These are phyloP conservation scores for Campoletis raptor DNA, from an alignment of 2,888 invertebrate species.

Conservation along the genomic window DNA sequence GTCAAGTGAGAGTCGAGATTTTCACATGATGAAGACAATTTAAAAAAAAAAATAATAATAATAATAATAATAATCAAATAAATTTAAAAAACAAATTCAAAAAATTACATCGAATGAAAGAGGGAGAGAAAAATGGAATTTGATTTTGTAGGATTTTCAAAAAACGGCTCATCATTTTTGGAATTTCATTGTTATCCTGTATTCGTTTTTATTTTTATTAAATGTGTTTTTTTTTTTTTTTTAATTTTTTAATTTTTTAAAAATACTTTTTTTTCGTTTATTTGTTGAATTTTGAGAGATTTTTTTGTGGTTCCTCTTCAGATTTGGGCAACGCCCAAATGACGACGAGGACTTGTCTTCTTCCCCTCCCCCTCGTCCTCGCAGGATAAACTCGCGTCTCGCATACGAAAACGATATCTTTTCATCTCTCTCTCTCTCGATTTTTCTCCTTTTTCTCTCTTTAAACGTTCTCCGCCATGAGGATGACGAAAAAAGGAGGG, in stretches of 20 bases:
- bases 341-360: slow-evolving; percentile 18
- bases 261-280: neutral
- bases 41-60: too few relatives aligned
- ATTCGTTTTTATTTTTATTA: neutral
- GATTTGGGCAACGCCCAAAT: slow-evolving; percentile 42
- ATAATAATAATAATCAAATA: neutral
- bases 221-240: neutral
- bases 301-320: slow-evolving; percentile 14
- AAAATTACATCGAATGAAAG: neutral
- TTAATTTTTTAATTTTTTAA: neutral
- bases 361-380: slow-evolving; percentile 45
- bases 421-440: slow-evolving; percentile 23
- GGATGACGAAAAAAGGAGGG: neutral
- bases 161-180: neutral
- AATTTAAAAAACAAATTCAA: neutral
- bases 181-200: neutral
- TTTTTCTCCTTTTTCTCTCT: neutral
- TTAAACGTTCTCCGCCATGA: neutral
- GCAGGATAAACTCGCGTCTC: slow-evolving; percentile 70
- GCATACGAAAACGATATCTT: slow-evolving; percentile 76
- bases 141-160: neutral
- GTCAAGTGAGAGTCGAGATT: slow-evolving; percentile 55
- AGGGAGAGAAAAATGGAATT: neutral
- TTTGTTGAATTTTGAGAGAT: neutral
- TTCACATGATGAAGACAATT: neutral